Evolutionary conservation across 1,140 invertebrate genomes (phyloP).

Genomic region (Euschistus heros): DNA sequence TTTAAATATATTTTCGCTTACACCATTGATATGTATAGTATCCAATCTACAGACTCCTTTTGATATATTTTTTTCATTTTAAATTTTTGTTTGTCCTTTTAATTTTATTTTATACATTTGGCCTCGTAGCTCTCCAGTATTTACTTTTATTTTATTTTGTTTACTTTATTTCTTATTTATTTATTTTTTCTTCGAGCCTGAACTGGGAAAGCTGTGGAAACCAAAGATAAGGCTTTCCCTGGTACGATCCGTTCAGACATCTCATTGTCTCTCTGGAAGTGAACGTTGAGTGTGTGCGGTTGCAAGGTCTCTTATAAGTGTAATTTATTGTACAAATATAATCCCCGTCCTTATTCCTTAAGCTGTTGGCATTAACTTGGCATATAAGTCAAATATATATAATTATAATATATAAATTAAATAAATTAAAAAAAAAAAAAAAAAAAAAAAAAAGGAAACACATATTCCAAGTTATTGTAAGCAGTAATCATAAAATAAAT

Average conservation of each 20-base stretch:
- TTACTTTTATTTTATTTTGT: neutral
- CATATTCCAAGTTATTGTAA: neutral
- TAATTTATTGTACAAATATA: constrained; percentile 11
- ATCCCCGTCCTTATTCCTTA: constrained; percentile 7
- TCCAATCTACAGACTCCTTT: too few relatives aligned
- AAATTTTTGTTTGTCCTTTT: neutral
- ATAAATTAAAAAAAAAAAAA: neutral
- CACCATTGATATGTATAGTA: too few relatives aligned
- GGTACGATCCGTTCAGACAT: neutral
- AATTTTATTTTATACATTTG: constrained; percentile 4
- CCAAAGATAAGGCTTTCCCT: constrained; percentile 17
- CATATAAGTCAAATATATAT: too few relatives aligned
- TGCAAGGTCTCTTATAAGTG: neutral
- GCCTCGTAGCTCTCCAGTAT: constrained; percentile 7
- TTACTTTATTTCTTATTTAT: too few relatives aligned
- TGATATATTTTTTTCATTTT: too few relatives aligned
- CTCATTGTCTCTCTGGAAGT: neutral
- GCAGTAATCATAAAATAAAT: neutral
- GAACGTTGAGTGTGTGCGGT: neutral
- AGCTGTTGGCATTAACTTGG: neutral
- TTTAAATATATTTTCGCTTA: too few relatives aligned
- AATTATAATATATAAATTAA: too few relatives aligned
- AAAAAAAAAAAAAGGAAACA: neutral
- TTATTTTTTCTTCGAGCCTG: constrained; percentile 14
- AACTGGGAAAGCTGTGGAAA: constrained; percentile 24